These are phyloP conservation scores for Brachyptera risi DNA, from an alignment of 2,888 invertebrate genomes.

Conservation along the genomic window DNA sequence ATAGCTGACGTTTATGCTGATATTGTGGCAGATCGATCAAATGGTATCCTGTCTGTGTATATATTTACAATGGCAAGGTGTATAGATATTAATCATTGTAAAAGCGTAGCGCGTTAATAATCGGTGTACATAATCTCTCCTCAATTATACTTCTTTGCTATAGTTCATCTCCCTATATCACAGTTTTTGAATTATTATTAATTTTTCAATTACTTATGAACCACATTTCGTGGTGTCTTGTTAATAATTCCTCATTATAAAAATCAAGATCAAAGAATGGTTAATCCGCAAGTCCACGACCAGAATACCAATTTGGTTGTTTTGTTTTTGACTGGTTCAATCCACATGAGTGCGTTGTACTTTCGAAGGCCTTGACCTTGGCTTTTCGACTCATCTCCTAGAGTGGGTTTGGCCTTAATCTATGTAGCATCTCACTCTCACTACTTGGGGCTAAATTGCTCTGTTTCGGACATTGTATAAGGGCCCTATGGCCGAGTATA, in stretches of 20 bases:
- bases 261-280: background rate
- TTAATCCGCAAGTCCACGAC: background rate
- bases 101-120: too few relatives aligned
- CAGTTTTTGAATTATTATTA: too few relatives aligned
- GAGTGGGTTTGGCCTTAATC: background rate
- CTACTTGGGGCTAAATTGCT: background rate
- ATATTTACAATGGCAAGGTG: too few relatives aligned
- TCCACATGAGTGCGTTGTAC: conserved; percentile 8
- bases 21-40: background rate
- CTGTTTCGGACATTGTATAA: background rate
- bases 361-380: conserved; percentile 7
- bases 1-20: background rate
- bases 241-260: background rate
- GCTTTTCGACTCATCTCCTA: conserved; percentile 1
- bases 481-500: too few relatives aligned
- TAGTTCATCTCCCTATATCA: too few relatives aligned
- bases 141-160: too few relatives aligned
- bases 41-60: too few relatives aligned
- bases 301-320: background rate
- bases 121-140: too few relatives aligned
- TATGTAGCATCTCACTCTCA: background rate
- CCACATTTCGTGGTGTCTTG: too few relatives aligned
- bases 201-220: too few relatives aligned
- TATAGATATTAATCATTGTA: background rate
- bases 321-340: conserved; percentile 5